phyloP scores from a whole-genome alignment of 1,140 invertebrate genomes.

The Neocloeon triangulifer region DNA sequence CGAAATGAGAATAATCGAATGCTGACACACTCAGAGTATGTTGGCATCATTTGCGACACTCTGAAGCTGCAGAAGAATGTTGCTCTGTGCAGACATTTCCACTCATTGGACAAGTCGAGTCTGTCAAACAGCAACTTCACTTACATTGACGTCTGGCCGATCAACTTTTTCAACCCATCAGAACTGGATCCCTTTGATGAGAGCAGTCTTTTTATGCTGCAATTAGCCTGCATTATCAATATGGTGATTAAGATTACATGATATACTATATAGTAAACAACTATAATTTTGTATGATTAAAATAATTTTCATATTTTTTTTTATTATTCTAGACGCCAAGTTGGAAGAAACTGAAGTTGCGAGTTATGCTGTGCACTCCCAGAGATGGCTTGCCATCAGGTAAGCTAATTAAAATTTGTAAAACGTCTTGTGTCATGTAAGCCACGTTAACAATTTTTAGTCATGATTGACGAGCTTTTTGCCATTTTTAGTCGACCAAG shows the following conservation, averaged over 20 bases:
- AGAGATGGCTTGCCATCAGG: background rate
- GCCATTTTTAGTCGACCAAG: too few species aligned
- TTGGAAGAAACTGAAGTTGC: too few species aligned
- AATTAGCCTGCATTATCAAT: constrained; percentile 88
- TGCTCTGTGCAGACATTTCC: constrained; percentile 80
- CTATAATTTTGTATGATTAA: background rate
- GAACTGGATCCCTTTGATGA: constrained; percentile 59
- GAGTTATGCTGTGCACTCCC: too few species aligned
- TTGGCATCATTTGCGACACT: constrained; percentile 67
- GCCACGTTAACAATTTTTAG: too few species aligned
- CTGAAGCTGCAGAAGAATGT: constrained; percentile 87
- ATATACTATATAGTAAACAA: too few species aligned
- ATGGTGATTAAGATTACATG: too few species aligned
- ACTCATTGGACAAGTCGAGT: constrained; percentile 49
- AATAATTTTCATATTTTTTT: background rate
- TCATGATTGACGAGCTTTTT: too few species aligned
- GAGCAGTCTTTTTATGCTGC: constrained; percentile 84
- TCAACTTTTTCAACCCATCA: constrained; percentile 61
- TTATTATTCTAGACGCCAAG: too few species aligned
- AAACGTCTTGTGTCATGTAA: too few species aligned
- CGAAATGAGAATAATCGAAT: too few species aligned
- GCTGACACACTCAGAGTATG: too few species aligned
- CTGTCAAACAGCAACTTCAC: constrained; percentile 33
- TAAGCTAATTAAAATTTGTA: too few species aligned
- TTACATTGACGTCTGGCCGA: constrained; percentile 94